phyloP scores from a whole-genome alignment of 2,113 vertebrate genomes.

The Myodes glareolus region DNA sequence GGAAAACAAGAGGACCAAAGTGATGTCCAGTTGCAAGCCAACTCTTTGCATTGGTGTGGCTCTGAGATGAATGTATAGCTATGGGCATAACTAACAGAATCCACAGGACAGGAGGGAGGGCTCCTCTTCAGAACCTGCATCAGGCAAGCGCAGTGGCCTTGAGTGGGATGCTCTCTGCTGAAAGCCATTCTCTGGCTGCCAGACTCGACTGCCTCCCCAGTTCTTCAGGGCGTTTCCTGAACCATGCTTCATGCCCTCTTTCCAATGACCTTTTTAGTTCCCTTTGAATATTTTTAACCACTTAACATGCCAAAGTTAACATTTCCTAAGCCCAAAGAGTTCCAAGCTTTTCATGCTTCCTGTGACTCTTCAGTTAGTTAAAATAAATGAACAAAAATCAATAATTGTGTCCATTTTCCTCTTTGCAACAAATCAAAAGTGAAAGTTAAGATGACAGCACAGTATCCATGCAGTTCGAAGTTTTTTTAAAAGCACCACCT shows the following conservation, averaged over 20 bases:
- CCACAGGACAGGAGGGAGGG: not conserved
- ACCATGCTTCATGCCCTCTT: conserved; percentile 62
- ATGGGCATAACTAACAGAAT: not conserved
- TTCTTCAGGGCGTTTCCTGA: conserved; percentile 80
- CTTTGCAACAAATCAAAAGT: conserved; percentile 31
- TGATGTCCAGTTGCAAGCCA: not conserved
- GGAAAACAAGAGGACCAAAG: not conserved
- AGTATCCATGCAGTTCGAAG: not conserved
- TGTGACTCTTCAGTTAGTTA: not conserved
- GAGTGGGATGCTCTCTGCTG: not conserved
- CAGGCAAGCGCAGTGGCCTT: conserved; percentile 58
- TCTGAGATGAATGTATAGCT: not conserved
- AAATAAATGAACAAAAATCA: conserved; percentile 48
- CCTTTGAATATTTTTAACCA: conserved; percentile 27
- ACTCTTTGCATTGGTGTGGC: not conserved
- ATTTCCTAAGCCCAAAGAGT: conserved; percentile 50
- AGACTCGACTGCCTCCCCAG: not conserved
- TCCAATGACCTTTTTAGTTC: conserved; percentile 70
- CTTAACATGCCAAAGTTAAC: not conserved
- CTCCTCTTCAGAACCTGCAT: conserved; percentile 67
- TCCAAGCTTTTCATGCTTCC: conserved; percentile 46
- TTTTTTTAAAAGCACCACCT: not conserved
- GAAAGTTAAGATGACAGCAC: conserved; percentile 45
- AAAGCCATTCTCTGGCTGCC: not conserved
- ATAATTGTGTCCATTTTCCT: conserved; percentile 39